A percentile compares a stretch with the other conserved stretches of the same genome.
Conservation (phyloP, 2,797 vertebrate genomes). For the Karalla daura region DNA sequence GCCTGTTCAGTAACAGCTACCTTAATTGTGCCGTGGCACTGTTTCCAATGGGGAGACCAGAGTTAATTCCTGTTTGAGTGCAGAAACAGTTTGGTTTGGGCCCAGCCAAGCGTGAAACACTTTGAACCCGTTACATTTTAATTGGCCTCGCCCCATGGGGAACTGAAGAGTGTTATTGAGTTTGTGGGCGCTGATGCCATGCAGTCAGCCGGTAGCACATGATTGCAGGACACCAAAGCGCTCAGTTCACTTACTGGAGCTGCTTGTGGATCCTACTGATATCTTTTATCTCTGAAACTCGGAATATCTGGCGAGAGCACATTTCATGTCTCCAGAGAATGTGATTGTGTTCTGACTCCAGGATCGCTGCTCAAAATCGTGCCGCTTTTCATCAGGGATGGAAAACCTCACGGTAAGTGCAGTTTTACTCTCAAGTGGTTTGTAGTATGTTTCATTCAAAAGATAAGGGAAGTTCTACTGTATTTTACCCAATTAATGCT, state of each 20-base stretch:
- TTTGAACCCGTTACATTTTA: constrained; percentile 74
- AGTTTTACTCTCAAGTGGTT: neutral
- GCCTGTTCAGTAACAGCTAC: constrained; percentile 52
- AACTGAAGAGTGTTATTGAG: constrained; percentile 65
- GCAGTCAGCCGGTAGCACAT: constrained; percentile 63
- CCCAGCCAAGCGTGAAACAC: constrained; percentile 64
- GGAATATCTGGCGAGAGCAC: constrained; percentile 20
- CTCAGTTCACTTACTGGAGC: constrained; percentile 33
- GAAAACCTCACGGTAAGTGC: constrained; percentile 82
- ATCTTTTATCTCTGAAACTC: constrained; percentile 19
- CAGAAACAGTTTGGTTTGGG: constrained; percentile 63
- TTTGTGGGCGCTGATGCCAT: constrained; percentile 52
- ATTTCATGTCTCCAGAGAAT: constrained; percentile 32
- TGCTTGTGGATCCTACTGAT: constrained; percentile 12
- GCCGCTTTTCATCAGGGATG: constrained; percentile 58
- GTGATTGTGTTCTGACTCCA: constrained; percentile 19
- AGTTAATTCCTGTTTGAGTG: constrained; percentile 61
- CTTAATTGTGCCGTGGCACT: constrained; percentile 64
- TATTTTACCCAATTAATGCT: too few relatives aligned
- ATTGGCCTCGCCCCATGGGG: constrained; percentile 71
- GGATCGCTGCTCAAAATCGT: constrained; percentile 6
- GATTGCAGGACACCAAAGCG: constrained; percentile 49
- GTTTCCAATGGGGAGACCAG: constrained; percentile 60
- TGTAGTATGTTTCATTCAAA: neutral
- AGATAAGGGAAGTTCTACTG: neutral